phyloP scores from a whole-genome alignment of 2,113 vertebrate genomes.

The Calidris pygmaea region DNA sequence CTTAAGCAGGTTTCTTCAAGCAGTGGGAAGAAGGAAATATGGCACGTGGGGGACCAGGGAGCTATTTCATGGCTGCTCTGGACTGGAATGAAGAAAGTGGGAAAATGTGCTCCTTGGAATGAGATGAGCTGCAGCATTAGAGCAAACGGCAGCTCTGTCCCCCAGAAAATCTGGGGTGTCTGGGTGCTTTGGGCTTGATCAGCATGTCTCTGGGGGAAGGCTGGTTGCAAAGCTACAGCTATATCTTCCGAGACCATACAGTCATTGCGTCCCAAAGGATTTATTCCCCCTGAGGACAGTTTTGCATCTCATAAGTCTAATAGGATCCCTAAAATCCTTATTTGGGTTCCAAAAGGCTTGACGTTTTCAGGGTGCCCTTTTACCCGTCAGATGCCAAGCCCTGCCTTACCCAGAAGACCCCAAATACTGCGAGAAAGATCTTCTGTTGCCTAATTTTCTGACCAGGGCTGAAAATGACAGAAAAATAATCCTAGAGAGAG shows the following conservation, averaged over 20 bases:
- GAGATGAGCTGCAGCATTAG: background rate
- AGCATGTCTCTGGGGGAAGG: background rate
- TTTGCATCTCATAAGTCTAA: background rate
- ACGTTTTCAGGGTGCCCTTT: background rate
- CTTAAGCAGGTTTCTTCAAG: background rate
- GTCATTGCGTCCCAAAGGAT: background rate
- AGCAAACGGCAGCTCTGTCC: background rate
- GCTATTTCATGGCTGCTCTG: background rate
- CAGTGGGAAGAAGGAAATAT: background rate
- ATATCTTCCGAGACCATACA: rapidly evolving
- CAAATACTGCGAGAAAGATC: background rate
- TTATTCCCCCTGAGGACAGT: background rate
- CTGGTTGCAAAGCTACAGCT: background rate
- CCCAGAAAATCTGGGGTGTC: background rate
- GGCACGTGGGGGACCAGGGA: background rate
- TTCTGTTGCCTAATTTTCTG: background rate
- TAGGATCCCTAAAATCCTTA: background rate
- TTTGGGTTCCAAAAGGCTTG: background rate
- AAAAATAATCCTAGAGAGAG: background rate
- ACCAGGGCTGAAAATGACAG: background rate
- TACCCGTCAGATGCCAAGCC: rapidly evolving
- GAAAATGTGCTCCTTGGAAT: background rate
- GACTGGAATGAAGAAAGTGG: background rate
- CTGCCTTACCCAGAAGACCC: background rate
- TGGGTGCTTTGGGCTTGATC: background rate